Evolutionary conservation across 2,888 invertebrate genomes (phyloP).

Genomic region (Pseudococcus longispinus): DNA sequence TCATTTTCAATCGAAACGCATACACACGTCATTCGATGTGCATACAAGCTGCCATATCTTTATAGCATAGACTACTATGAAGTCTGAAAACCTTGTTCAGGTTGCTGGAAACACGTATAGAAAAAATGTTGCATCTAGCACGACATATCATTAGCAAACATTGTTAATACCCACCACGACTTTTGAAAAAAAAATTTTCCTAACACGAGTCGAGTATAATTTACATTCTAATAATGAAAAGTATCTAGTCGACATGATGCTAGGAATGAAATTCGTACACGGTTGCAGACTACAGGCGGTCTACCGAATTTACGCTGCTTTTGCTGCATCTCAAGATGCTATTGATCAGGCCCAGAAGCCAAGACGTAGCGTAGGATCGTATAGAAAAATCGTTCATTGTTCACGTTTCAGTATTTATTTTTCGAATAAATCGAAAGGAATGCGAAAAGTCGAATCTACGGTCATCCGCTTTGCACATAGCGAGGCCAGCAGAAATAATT

Average conservation of each 20-base stretch:
- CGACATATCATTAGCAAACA: conserved; percentile 17
- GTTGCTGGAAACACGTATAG: neutral
- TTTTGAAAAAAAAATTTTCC: neutral
- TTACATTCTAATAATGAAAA: conserved; percentile 14
- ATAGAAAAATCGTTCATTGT: neutral
- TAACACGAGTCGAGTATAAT: neutral
- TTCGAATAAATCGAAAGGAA: conserved; percentile 6
- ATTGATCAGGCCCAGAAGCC: neutral
- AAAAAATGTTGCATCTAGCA: conserved; percentile 1
- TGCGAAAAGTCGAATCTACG: conserved; percentile 8
- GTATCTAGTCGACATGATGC: neutral
- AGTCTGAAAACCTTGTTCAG: neutral
- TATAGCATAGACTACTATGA: too few species aligned
- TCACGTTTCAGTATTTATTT: neutral
- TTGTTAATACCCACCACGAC: neutral
- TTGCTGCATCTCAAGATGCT: neutral
- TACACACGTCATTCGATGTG: neutral
- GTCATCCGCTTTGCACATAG: neutral
- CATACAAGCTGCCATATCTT: neutral
- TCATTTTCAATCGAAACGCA: conserved; percentile 7
- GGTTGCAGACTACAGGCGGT: neutral
- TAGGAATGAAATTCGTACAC: neutral
- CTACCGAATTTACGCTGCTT: neutral
- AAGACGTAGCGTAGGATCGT: neutral
- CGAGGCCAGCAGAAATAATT: too few species aligned